Evolutionary conservation across 1,140 invertebrate genomes (phyloP).

Genomic region (Achatina immaculata): DNA sequence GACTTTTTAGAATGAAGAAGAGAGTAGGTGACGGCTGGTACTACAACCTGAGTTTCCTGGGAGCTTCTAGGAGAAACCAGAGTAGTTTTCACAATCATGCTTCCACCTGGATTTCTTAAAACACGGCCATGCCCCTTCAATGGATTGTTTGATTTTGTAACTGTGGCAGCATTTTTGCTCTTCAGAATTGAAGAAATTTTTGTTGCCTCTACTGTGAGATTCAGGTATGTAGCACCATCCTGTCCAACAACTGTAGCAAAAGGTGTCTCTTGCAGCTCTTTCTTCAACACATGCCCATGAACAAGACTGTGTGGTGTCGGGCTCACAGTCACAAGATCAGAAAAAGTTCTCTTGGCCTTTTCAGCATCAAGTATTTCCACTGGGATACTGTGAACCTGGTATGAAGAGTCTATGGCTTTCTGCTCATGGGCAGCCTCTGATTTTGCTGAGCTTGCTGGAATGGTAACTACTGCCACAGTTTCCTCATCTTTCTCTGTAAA

Average conservation of each 20-base stretch:
- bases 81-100: slow-evolving; percentile 10
- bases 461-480: slow-evolving; percentile 5
- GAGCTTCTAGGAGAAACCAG: not conserved
- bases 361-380: not conserved
- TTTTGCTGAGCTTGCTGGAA: not conserved
- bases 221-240: slow-evolving; percentile 23
- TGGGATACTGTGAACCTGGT: not conserved
- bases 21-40: not conserved
- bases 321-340: not conserved
- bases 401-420: not conserved
- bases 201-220: slow-evolving; percentile 25
- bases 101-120: not conserved
- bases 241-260: slow-evolving; percentile 21
- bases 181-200: slow-evolving; percentile 25
- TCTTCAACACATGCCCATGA: not conserved
- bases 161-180: not conserved
- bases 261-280: not conserved
- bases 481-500: slow-evolving; percentile 31
- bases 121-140: slow-evolving; percentile 19
- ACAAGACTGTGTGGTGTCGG: not conserved
- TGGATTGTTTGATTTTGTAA: not conserved
- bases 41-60: not conserved
- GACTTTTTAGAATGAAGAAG: not conserved
- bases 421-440: not conserved
- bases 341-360: not conserved